Base-by-base conservation (phyloP, 2,113 vertebrate genomes). In the Tupaia chinensis region DNA sequence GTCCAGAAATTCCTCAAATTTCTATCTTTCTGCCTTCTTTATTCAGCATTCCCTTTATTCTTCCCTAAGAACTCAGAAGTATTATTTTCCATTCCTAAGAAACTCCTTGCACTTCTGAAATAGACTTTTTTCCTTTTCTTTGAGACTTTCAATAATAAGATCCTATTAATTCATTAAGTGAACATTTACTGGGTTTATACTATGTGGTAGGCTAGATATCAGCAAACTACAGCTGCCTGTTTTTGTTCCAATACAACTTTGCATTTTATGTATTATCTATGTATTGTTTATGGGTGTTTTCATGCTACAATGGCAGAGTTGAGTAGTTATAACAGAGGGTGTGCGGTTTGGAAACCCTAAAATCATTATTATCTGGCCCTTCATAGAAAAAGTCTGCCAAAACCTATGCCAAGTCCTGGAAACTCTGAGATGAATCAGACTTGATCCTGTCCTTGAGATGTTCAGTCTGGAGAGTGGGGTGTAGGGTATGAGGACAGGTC, bases 211-310 rank as follows among this genome's bases (percentile, higher is more conserved):
- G 53, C 27, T 25, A 87, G 60, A 29, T 2, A 81, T 76, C 74
- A 81, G 72, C 16, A 72, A 93, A 76, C 34, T 84, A 80, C 7
- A 77, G 58, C 29, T 86, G 65, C 17, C 17, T 87, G 11, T 20
- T 91, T 93, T 86, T 82, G 1, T 70, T 77, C 63, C 63, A 89
- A 65, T 70, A 66, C 89, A 65, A 34, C 70, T 78, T 68, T 95
- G 29, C 56, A 89, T 83, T 95, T 92, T 68, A 87, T 61, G 56
- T 88, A 63, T 65, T 87, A 72, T n/a, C 68, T 94, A 80, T 29
- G 25, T 66, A 74, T 76, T 94, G 32, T 85, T 91, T 80, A 81
- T 96, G 66, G 69, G 13, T 85, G 25, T 65, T 91, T 87, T 91
- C 44, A 53, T 78, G 25, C 60, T 72, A 68, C 11, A 91, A 53